Percentiles rank a stretch among this genome's conserved stretches.
phyloP scores from a whole-genome alignment of 2,888 invertebrate species.

The Dryadula phaetusa region DNA sequence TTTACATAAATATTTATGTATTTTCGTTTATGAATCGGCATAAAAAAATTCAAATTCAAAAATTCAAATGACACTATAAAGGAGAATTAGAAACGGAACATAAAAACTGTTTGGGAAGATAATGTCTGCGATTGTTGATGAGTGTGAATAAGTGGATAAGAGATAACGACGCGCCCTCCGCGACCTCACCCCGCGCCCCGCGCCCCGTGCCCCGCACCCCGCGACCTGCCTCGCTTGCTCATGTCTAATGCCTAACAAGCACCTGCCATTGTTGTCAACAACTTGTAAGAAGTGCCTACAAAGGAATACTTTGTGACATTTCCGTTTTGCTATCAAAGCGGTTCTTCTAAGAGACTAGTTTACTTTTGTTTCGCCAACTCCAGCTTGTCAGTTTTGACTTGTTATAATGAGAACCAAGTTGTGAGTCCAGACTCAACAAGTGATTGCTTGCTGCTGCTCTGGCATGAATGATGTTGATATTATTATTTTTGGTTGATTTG shows the following conservation, averaged over 20 bases:
- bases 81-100: not conserved
- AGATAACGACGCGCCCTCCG: conserved; percentile 21
- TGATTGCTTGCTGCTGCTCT: not conserved
- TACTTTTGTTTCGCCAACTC: conserved; percentile 15
- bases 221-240: not conserved
- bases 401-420: conserved; percentile 8
- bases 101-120: conserved; percentile 22
- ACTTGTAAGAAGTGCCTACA: conserved; percentile 29
- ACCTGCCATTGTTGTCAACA: conserved; percentile 21
- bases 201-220: not conserved
- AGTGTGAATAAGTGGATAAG: conserved; percentile 24
- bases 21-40: not conserved
- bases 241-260: conserved; percentile 25
- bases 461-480: not conserved
- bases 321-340: conserved; percentile 22
- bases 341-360: conserved; percentile 4
- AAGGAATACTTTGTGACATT: conserved; percentile 28
- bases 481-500: not conserved
- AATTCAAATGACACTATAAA: not conserved
- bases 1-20: not conserved
- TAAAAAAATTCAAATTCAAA: not conserved
- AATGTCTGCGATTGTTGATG: conserved; percentile 22
- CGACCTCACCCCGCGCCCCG: not conserved
- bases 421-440: not conserved
- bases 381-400: conserved; percentile 10